Evolutionary conservation across 2,888 invertebrate species (phyloP), one percentile per base, ranked within the genome.

Genomic region (Chrysolina americana): DNA sequence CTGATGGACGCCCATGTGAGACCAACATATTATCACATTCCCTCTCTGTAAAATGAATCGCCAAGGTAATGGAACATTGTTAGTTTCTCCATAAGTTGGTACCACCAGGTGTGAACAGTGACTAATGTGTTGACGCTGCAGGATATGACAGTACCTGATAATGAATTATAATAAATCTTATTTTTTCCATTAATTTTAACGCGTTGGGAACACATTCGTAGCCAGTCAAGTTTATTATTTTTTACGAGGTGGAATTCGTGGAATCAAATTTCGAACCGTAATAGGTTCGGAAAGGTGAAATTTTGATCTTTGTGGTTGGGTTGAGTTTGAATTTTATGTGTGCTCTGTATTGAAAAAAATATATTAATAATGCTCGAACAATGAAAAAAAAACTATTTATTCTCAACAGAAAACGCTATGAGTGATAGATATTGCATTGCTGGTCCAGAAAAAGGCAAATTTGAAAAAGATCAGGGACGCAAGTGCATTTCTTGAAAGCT

Each of bases 101-200:
- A 74, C 74, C 73, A 73, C 80, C 82, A 81, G 82, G 82, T 81
- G 82, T 80, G 81, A 82, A 82, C 80, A 79, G 80, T 81, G 80
- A 82, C 79, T 80, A 80, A 82, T 81, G 81, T 75, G 47, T 68
- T 76, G 76, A 74, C 79, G 79, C 82, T 65, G 78, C 79, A 77
- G 81, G 82, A 81, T 80, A 79, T 77, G 77, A 77, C 73, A 74
- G 81, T 78, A 81, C 80, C 78, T 80, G 80, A 78, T 81, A 78
- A 80, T 79, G 79, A 80, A 78, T 77, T 78, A 71, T 74, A 79
- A 82, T 81, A 80, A 80, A 81, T 82, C 81, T 80, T n/a, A 28
- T 15, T 36, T 17, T 59, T 36, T 17, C 17, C 59, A 36, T 59
- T 28, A 59, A 59, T 59, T 59, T 59, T 28, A 36, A 59, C 36